A percentile compares a stretch with the other conserved stretches of the same genome.
Conservation (phyloP, 2,888 invertebrate species). For the Eupeodes latifasciatus region DNA sequence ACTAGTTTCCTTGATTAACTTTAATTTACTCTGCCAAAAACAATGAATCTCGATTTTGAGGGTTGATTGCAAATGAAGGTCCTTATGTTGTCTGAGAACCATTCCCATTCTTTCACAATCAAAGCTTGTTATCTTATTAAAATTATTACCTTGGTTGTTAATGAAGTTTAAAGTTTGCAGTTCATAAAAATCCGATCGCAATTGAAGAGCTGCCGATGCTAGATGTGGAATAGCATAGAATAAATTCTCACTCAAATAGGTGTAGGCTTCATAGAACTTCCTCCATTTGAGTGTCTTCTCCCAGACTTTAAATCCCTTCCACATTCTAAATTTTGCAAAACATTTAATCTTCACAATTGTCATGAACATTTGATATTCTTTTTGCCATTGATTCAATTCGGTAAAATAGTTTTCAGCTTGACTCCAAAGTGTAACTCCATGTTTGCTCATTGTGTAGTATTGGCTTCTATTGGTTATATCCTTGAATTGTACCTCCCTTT, state of each 20-base stretch:
- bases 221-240: conserved; percentile 90
- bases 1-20: too few relatives aligned
- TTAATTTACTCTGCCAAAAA: too few relatives aligned
- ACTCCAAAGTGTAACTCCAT: conserved; percentile 92
- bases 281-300: conserved; percentile 89
- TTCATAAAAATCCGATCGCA: conserved; percentile 88
- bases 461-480: conserved; percentile 88
- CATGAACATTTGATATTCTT: conserved; percentile 92
- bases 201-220: conserved; percentile 88
- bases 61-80: too few relatives aligned
- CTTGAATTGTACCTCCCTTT: conserved; percentile 90
- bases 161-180: conserved; percentile 88
- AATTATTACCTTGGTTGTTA: conserved; percentile 84
- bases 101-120: too few relatives aligned
- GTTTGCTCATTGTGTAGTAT: conserved; percentile 92
- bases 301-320: conserved; percentile 94
- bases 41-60: too few relatives aligned
- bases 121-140: too few relatives aligned
- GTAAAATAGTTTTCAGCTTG: conserved; percentile 91
- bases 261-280: conserved; percentile 87
- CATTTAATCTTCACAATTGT: conserved; percentile 90
- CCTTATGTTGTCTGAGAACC: too few relatives aligned
- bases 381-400: conserved; percentile 91
- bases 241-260: conserved; percentile 87
- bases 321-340: conserved; percentile 88